These are phyloP conservation scores for Macropis europaea DNA, from an alignment of 2,888 invertebrate genomes.

Conservation along the genomic window DNA sequence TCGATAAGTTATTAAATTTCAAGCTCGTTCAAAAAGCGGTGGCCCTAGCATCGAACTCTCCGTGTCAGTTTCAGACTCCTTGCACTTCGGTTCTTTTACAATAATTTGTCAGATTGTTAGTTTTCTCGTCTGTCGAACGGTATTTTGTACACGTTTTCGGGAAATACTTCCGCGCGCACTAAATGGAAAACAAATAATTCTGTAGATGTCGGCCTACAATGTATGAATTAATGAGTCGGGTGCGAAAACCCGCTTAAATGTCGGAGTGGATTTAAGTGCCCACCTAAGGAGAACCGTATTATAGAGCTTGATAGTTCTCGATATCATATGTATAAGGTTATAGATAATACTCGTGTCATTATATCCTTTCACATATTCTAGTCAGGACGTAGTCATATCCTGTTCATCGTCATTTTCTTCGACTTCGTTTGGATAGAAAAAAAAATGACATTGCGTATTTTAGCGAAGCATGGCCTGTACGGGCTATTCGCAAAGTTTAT, in stretches of 20 bases:
- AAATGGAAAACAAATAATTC: slow-evolving; percentile 28
- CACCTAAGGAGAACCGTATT: slow-evolving; percentile 3
- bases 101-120: not conserved
- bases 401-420: slow-evolving; percentile 6
- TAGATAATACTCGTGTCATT: slow-evolving; percentile 37
- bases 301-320: slow-evolving; percentile 37
- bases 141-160: slow-evolving; percentile 24
- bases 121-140: slow-evolving; percentile 11
- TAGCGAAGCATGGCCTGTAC: not conserved
- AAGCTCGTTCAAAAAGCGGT: too few relatives aligned
- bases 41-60: too few relatives aligned
- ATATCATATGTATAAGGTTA: slow-evolving; percentile 20
- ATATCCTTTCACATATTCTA: slow-evolving; percentile 35
- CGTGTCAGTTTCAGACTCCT: too few relatives aligned
- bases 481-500: not conserved
- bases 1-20: too few relatives aligned
- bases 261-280: slow-evolving; percentile 12
- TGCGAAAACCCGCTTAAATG: slow-evolving; percentile 6
- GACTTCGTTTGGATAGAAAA: not conserved
- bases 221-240: slow-evolving; percentile 41
- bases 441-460: not conserved
- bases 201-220: slow-evolving; percentile 60
- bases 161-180: slow-evolving; percentile 6
- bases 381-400: slow-evolving; percentile 32
- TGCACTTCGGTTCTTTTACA: slow-evolving; percentile 7